These are phyloP conservation scores for Zaprionus obscuricornis DNA, from an alignment of 2,888 invertebrate genomes.

Conservation along the genomic window DNA sequence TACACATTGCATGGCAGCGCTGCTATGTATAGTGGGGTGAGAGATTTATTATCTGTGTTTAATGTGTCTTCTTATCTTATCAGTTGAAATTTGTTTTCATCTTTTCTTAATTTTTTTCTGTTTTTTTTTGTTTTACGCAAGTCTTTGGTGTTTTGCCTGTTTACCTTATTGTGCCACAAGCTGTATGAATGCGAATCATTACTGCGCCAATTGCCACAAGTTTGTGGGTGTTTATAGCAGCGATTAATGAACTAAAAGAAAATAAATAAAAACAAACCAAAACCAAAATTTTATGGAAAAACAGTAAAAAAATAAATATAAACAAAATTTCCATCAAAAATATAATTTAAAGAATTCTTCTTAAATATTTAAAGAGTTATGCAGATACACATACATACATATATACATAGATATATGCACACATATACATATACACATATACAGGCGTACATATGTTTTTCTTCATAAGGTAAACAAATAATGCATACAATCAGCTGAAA, in stretches of 20 bases:
- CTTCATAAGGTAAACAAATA: slow-evolving; percentile 43
- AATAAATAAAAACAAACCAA: slow-evolving; percentile 37
- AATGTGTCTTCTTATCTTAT: too few species aligned
- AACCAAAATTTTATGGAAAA: background rate
- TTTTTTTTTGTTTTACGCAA: slow-evolving; percentile 14
- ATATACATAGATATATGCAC: background rate
- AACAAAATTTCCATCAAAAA: slow-evolving; percentile 17
- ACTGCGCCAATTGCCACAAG: slow-evolving; percentile 85
- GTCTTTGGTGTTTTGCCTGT: slow-evolving; percentile 85
- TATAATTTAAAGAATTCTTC: slow-evolving; percentile 35
- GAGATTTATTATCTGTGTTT: too few species aligned
- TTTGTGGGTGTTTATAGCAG: slow-evolving; percentile 84
- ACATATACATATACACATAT: background rate
- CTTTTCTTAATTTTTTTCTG: slow-evolving; percentile 34
- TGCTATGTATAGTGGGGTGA: slow-evolving; percentile 81
- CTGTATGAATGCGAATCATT: slow-evolving; percentile 85
- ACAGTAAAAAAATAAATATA: slow-evolving; percentile 26
- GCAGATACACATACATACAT: background rate
- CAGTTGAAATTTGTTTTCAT: slow-evolving; percentile 18
- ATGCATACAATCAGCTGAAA: slow-evolving; percentile 19
- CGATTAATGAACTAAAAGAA: slow-evolving; percentile 24
- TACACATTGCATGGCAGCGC: slow-evolving; percentile 80
- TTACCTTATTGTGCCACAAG: slow-evolving; percentile 86
- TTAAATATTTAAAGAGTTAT: slow-evolving; percentile 29
- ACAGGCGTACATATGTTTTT: background rate